Base-by-base conservation (phyloP, 2,113 vertebrate genomes). In the Climacteris rufus region DNA sequence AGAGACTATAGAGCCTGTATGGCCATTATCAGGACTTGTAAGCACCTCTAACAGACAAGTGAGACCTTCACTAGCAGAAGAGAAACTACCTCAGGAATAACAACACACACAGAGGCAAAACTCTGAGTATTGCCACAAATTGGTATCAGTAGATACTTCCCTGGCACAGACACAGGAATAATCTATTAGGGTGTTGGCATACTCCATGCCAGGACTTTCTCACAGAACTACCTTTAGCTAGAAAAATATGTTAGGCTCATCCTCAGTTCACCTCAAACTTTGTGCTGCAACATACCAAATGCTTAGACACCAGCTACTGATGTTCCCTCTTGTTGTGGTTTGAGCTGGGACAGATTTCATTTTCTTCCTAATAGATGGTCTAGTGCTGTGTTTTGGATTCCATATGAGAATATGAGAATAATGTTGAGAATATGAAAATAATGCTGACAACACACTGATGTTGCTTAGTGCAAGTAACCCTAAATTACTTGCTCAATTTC, bases 21-120 rank as follows among this genome's bases (percentile, higher is more conserved):
- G 13, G 40, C 22, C 39, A 12, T 18, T 60, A 39, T 4, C 4
- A n/a, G 44, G 45, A 52, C 23, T 68, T 60, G 23, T 17, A 79
- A 63, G 12, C 53, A 42, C 30, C 4, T 71, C 13, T 31, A 57
- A 59, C 0, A 40, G 19, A 25, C 0, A 2, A 63, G 27, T 2
- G 6, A 69, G 47, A 90, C 12, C 56, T 45, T 68, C 42, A 17
- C 39, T 8, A 52, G 44, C 13, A 30, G 35, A 47, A 76, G 30
- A 72, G 4, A 59, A 72, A 37, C 44, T 54, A 10, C 17, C 14
- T n/a, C 44, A 52, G 44, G 31, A 83, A 23, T 15, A 61, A 3
- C 40, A 57, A 11, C 35, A 35, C 8, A 0, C 45, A 33, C 5
- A 71, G 28, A 71, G 20, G 17, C 23, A 84, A 45, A 81, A 5